A percentile compares a stretch with the other conserved stretches of the same genome.
phyloP scores from a whole-genome alignment of 2,797 vertebrate genomes.

The Sternotherus odoratus region DNA sequence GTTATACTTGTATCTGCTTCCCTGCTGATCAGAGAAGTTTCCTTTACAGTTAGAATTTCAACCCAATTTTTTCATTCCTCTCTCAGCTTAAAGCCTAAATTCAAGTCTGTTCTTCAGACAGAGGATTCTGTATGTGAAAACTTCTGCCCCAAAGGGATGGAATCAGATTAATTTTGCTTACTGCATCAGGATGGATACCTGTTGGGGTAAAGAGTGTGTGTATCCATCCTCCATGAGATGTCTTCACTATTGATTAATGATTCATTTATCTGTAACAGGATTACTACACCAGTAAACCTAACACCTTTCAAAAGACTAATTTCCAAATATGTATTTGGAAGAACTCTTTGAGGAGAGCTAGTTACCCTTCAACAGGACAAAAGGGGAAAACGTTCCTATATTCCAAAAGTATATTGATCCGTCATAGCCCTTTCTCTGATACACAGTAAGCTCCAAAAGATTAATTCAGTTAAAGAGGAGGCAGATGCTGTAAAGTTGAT shows the following conservation, averaged over 20 bases:
- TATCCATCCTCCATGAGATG: neutral
- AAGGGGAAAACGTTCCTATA: neutral
- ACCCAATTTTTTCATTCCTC: neutral
- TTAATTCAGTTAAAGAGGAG: neutral
- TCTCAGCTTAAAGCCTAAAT: neutral
- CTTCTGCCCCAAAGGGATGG: neutral
- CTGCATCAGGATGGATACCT: neutral
- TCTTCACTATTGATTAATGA: neutral
- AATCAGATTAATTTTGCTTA: neutral
- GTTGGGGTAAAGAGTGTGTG: neutral
- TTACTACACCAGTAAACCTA: neutral
- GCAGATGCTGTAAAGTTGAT: neutral
- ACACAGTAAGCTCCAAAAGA: neutral
- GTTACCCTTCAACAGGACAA: neutral
- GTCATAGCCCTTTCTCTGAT: neutral
- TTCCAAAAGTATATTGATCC: neutral
- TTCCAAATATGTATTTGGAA: neutral
- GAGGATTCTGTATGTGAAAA: neutral
- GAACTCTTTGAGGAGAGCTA: neutral
- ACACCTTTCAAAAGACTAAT: neutral
- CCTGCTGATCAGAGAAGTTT: neutral
- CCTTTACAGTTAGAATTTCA: neutral
- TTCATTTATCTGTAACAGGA: neutral
- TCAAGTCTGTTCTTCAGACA: neutral
- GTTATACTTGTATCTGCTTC: neutral